Base-by-base conservation (phyloP, 2,113 vertebrate genomes). In the Neodontobutis hainanensis region DNA sequence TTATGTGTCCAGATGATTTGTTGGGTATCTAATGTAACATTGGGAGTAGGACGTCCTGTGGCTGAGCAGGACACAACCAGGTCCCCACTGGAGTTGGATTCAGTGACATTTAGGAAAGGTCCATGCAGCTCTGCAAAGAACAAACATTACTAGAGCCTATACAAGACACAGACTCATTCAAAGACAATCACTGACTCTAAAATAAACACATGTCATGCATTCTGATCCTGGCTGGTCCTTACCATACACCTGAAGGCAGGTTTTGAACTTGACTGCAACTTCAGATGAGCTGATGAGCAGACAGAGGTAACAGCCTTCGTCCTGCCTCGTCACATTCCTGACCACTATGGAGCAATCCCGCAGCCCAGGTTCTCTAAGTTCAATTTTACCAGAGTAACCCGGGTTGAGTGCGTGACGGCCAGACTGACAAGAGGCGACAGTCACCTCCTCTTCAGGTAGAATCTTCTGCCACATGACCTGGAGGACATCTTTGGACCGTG, bases 401-500 rank as follows among this genome's bases (percentile, higher is more conserved):
- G 42, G 0, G 15, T 15, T 49, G 57, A 85, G 60, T 11, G 0
- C 68, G 5, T 45, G 1, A 0, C 70, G 70, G 2, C 0, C 0
- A 2, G 35, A 8, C 15, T 1, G 74, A 67, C 45, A 65, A 0
- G 67, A 53, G 27, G 55, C 76, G 0, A 88, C 0, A 5, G 66
- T 65, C 4, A 6, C 6, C 5, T 10, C 0, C 2, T 2, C 11
- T 2, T 5, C 4, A 2, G 3, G 5, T 5, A 5, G 36, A 2
- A 42, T 0, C 10, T 82, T 87, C 68, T 78, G 66, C 88, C 88
- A 89, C 0, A 77, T 59, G 4, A 89, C 77, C 4, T 81, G 78
- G 7, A 46, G 0, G 2, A 85, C 70, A 0, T 78, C 34, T 45
- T 57, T 68, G 5, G 27, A 0, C 3, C 57, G 1, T 11, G 15